Base-by-base conservation (phyloP, 2,113 vertebrate species). In the Gulo gulo region DNA sequence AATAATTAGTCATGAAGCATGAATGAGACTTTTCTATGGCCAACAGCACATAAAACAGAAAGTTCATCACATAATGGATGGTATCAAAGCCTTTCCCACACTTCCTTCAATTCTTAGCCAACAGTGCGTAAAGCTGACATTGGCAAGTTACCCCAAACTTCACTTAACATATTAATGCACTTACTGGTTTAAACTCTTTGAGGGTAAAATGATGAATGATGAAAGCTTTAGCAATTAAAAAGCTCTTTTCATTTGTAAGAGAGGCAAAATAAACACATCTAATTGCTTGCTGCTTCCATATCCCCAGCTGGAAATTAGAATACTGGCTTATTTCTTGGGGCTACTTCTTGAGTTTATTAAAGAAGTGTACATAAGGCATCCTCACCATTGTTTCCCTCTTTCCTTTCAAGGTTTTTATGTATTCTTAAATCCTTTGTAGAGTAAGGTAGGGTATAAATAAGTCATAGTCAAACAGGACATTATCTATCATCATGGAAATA, bases 1-100 rank as follows among this genome's bases (percentile, higher is more conserved):
- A 97, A 94, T 10, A 80, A 93, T 82, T 59, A 96, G 93, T 94
- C 91, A 94, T 83, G 83, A 81, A 67, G 94, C 94, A 45, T 20
- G 55, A 95, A 96, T 0, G 4, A 96, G 95, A 57, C 36, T 79
- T 87, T 63, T 63, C 95, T 14, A 29, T 10, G 85, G 91, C 94
- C 94, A 81, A 61, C 0, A 61, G 96, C 84, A 78, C 80, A 61
- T 23, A 34, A 67, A 81, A 67, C 63, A 16, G 67, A 82, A 95
- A 92, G 96, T 29, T 59, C 84, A 73, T n/a, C 90, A 36, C 69
- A 9, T 23, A 36, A 88, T 3, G 91, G 92, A 59, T 15, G 29
- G 80, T 11, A 24, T 84, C 71, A 74, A 59, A 89, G 95, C 81
- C 63, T 69, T 47, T 9, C 73, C 45, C 92, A 63, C 12, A 2